phyloP scores from a whole-genome alignment of 1,140 invertebrate genomes.

The Scaptomyza hsui region DNA sequence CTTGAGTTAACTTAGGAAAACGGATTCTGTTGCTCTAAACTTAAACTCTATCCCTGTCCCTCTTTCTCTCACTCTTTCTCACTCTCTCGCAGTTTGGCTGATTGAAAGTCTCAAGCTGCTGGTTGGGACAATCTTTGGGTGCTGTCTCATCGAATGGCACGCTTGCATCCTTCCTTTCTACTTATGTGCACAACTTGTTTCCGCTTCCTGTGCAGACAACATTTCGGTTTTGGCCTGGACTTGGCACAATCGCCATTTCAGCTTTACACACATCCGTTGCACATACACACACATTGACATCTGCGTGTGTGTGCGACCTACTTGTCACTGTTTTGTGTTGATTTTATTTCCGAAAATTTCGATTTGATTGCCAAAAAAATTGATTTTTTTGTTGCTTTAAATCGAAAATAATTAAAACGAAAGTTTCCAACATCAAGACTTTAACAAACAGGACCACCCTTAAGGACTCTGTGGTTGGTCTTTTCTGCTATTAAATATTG shows the following conservation, averaged over 20 bases:
- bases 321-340: slow-evolving; percentile 45
- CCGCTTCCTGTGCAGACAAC: slow-evolving; percentile 73
- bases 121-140: slow-evolving; percentile 11
- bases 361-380: slow-evolving; percentile 41
- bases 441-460: not conserved
- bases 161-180: slow-evolving; percentile 63
- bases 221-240: slow-evolving; percentile 60
- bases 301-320: slow-evolving; percentile 42
- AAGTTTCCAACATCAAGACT: not conserved
- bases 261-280: slow-evolving; percentile 47
- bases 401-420: slow-evolving; percentile 54
- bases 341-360: slow-evolving; percentile 34
- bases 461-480: slow-evolving; percentile 7
- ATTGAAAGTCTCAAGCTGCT: slow-evolving; percentile 36
- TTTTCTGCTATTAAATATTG: slow-evolving; percentile 52
- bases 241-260: slow-evolving; percentile 50
- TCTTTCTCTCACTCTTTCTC: no score
- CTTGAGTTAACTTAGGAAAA: not conserved
- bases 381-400: slow-evolving; percentile 28
- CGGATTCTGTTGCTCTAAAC: slow-evolving; percentile 39
- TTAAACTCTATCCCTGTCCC: not conserved
- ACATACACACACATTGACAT: not conserved
- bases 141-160: slow-evolving; percentile 42
- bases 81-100: slow-evolving; percentile 9
- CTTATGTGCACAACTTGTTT: slow-evolving; percentile 76